Evolutionary conservation across 2,888 invertebrate genomes (phyloP).

Genomic region (Trichogramma dendrolimi): DNA sequence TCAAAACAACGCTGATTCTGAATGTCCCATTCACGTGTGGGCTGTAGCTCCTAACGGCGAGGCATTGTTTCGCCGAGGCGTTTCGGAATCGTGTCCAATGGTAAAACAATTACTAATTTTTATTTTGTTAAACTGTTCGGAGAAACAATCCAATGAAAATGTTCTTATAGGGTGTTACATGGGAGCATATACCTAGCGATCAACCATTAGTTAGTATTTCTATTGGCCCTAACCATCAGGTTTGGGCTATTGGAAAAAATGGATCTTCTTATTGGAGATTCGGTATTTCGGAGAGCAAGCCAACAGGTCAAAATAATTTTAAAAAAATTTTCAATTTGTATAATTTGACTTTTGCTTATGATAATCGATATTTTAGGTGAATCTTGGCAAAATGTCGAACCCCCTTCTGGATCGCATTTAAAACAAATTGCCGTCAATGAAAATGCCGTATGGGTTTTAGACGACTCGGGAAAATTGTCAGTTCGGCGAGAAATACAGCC

Average conservation of each 20-base stretch:
- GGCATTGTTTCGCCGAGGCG: conserved; percentile 76
- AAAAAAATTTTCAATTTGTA: background rate
- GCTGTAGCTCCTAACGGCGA: conserved; percentile 83
- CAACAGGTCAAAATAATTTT: conserved; percentile 52
- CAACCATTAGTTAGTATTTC: conserved; percentile 74
- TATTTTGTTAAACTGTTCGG: conserved; percentile 1
- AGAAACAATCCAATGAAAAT: background rate
- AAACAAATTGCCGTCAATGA: conserved; percentile 72
- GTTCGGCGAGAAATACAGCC: conserved; percentile 74
- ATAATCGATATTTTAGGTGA: conserved; percentile 51
- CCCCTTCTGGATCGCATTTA: conserved; percentile 62
- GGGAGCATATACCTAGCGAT: conserved; percentile 79
- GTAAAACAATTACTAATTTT: conserved; percentile 53
- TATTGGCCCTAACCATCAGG: conserved; percentile 63
- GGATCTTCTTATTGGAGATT: conserved; percentile 79
- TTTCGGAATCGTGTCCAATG: conserved; percentile 67
- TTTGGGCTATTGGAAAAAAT: conserved; percentile 85
- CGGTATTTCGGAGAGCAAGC: conserved; percentile 67
- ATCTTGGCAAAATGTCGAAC: conserved; percentile 78
- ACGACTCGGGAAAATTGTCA: conserved; percentile 68
- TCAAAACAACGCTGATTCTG: conserved; percentile 44
- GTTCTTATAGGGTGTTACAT: conserved; percentile 62
- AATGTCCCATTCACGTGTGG: conserved; percentile 66
- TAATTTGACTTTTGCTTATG: background rate
- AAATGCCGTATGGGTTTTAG: conserved; percentile 76